Evolutionary conservation across 2,113 vertebrate genomes (phyloP).

Genomic region (Brevimyrus niger): DNA sequence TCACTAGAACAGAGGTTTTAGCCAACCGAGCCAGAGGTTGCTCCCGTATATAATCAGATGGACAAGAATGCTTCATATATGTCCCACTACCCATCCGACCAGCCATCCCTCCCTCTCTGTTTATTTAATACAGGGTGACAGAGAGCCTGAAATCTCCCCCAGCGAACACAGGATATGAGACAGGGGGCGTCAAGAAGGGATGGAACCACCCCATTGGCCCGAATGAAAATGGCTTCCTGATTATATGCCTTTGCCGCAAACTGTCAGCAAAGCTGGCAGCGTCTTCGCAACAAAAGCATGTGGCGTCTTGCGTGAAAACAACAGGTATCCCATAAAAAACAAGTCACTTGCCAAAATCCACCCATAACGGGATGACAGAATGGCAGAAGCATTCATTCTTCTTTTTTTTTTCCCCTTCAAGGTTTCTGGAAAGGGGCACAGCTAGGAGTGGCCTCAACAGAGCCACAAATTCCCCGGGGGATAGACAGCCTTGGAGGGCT

Average conservation of each 20-base stretch:
- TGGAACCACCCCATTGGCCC: neutral
- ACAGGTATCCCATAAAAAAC: neutral
- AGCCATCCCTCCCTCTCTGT: neutral
- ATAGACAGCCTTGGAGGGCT: neutral
- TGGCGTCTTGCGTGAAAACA: neutral
- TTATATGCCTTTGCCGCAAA: neutral
- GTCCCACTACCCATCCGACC: neutral
- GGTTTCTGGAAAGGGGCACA: neutral
- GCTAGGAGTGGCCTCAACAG: neutral
- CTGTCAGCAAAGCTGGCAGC: neutral
- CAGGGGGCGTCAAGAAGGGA: neutral
- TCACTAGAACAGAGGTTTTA: no score
- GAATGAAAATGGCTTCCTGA: neutral
- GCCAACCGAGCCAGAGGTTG: no score
- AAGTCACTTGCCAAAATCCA: neutral
- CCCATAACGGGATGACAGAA: neutral
- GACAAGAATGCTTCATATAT: neutral
- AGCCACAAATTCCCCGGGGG: neutral
- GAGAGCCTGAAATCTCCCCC: neutral
- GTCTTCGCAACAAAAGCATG: neutral
- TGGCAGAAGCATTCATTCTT: neutral
- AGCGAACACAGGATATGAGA: neutral
- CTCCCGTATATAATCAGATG: neutral
- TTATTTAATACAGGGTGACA: neutral
- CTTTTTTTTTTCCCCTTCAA: neutral